Base-by-base conservation (phyloP, 2,797 vertebrate genomes). In the Poecilia gillii region DNA sequence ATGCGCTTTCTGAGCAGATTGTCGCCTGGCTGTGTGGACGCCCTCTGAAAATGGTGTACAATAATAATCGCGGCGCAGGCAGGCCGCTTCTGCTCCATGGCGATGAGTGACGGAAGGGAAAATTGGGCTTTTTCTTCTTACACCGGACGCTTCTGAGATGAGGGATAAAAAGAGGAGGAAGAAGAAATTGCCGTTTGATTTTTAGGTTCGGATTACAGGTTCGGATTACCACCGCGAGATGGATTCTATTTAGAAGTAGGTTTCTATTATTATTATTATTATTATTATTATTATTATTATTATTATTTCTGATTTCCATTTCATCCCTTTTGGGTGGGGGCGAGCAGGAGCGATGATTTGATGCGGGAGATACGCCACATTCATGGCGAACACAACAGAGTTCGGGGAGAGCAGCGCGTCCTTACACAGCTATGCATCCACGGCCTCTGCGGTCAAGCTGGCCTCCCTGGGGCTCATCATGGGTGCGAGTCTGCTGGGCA, bases 341-440 rank as follows among this genome's bases (percentile, higher is more conserved):
- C 20, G 85, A 79, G 74, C 68, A 57, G 57, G 2, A 51, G 25
- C 79, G 68, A 74, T 87, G 89, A 89, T 89, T 89, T 93, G 83
- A 96, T 95, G 94, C 85, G 94, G 91, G 91, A n/a, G 83, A 87
- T 72, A 83, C 88, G 73, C 85, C 18, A 92, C 93, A 89, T 79
- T 84, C 93, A 98, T 98, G 98, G 97, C 97, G 90, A 99, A 98
- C 94, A 93, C 95, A 74, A 98, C 97, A 84, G 96, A 96, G 93
- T 93, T 96, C 66, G 95, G 88, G 71, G 95, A 95, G 91, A 94
- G 95, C 95, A 95, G 93, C 93, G 93, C 96, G 84, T 96, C 96
- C 86, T 92, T 97, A 39, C 96, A 96, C 76, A 95, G 91, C 94
- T 95, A 96, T 64, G 96, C 88, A 89, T 94, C 96, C 87, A 91